Evolutionary conservation across 2,113 vertebrate species (phyloP).

Genomic region (Tachuris rubrigastra): DNA sequence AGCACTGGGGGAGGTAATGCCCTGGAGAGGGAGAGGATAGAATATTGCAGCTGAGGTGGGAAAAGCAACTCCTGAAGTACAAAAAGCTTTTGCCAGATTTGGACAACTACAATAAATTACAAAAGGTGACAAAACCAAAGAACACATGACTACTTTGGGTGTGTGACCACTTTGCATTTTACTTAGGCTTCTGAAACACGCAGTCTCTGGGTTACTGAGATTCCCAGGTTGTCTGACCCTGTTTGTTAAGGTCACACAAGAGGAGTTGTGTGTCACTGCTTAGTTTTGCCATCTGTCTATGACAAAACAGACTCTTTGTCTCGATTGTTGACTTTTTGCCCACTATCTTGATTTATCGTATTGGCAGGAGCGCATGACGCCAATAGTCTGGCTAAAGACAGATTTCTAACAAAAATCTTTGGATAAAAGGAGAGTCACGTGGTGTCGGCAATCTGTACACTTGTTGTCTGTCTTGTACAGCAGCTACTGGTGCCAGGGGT

Average conservation of each 20-base stretch:
- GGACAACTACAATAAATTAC: background rate
- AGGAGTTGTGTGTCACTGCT: background rate
- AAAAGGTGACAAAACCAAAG: background rate
- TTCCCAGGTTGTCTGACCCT: background rate
- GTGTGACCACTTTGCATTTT: background rate
- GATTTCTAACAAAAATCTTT: background rate
- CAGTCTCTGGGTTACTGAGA: background rate
- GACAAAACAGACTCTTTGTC: background rate
- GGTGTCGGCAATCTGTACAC: accelerated
- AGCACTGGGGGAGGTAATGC: background rate
- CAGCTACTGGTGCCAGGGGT: background rate
- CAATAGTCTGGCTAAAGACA: background rate
- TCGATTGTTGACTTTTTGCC: background rate
- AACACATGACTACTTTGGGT: accelerated
- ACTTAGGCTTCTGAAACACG: background rate
- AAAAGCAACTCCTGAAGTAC: background rate
- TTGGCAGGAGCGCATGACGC: background rate
- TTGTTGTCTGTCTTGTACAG: background rate
- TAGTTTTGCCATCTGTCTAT: background rate
- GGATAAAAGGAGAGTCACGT: background rate
- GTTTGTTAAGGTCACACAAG: background rate
- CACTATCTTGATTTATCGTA: background rate
- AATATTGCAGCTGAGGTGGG: background rate
- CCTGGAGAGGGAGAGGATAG: background rate
- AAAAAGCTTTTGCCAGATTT: background rate